Evolutionary conservation across 1,140 invertebrate genomes (phyloP), one percentile per base, ranked within the genome.

Genomic region (Diorhabda carinulata): DNA sequence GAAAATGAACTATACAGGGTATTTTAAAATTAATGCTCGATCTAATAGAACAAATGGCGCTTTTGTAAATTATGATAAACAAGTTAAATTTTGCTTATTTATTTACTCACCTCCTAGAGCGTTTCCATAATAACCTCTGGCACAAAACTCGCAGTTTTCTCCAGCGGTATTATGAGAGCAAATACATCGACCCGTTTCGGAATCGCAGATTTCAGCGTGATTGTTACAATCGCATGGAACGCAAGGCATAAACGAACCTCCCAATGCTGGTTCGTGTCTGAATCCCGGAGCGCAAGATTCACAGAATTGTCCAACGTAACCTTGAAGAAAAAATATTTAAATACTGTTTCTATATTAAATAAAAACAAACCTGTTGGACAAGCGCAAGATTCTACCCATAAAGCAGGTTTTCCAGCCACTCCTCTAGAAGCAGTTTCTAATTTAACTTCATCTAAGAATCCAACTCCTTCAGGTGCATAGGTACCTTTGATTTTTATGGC

Each of bases 101-200:
- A n/a, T 6, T 52, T 57, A 8, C 47, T 67, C 57, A 72, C 71
- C 92, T 5, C 87, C 85, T 25, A 97, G 82, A 3, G 98, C 93
- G 82, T 98, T 95, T 47, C 98, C 97, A 81, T 98, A 99, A 84
- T 88, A 99, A 64, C 97, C 97, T 72, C 91, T 87, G 8, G 90
- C 90, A 83, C 98, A 99, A 2, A 90, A 84, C 74, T 98, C 95
- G 80, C 97, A 99, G 79, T 97, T 97, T 65, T 94, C 92, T 5
- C 98, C 98, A 25, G 91, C 91, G 0, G 98, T 99, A 78, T 99
- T 97, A 81, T 99, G 91, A 73, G 96, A 89, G 81, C 98, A 99
- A 77, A 97, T 97, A 84, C 97, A 99, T 70, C 92, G 88, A 65
- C 97, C 96, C 58, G 94, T 94, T 78, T 97, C 94, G 5, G 94